Evolutionary conservation across 2,797 vertebrate species (phyloP).

Genomic region (Coccyzus lansbergi): DNA sequence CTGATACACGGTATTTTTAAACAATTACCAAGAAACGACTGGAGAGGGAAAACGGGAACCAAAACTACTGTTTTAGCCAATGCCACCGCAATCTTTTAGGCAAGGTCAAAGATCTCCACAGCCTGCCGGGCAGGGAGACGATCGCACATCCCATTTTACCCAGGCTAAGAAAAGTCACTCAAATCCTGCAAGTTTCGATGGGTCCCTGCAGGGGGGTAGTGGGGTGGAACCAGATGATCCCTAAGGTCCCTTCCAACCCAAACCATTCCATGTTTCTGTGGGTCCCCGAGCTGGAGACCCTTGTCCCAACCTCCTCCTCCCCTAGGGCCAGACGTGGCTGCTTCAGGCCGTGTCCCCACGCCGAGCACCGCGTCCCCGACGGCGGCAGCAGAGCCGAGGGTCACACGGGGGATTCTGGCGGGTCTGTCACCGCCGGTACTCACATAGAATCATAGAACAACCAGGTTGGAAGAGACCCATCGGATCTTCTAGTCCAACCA

Average conservation of each 20-base stretch:
- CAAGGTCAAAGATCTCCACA: background rate
- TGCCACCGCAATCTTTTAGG: background rate
- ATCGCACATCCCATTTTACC: background rate
- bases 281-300: background rate
- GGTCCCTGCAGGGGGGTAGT: too few species aligned
- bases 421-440: background rate
- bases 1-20: background rate
- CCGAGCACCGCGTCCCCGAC: background rate
- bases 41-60: background rate
- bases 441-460: too few species aligned
- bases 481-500: too few species aligned
- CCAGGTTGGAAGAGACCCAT: too few species aligned
- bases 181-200: background rate
- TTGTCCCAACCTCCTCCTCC: background rate
- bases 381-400: rapidly evolving
- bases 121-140: background rate
- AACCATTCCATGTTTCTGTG: too few species aligned
- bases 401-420: background rate
- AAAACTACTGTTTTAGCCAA: background rate
- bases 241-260: too few species aligned
- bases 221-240: too few species aligned
- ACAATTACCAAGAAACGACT: background rate
- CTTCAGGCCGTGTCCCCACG: background rate
- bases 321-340: background rate
- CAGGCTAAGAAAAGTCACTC: background rate